phyloP scores from a whole-genome alignment of 2,113 vertebrate genomes.

The Eupsittula cactorum region DNA sequence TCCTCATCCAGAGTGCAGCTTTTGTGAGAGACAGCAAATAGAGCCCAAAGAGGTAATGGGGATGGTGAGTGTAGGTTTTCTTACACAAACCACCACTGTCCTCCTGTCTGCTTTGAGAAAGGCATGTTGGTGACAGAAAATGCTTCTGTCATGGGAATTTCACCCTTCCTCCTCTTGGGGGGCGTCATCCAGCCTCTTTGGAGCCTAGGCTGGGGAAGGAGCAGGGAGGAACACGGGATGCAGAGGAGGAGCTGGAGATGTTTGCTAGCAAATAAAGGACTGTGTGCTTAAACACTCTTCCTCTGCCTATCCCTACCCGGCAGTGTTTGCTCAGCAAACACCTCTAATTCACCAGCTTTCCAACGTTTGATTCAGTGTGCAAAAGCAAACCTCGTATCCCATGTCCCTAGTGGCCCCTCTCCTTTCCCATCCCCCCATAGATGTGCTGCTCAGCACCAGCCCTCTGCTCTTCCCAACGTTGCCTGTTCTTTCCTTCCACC shows the following conservation, averaged over 20 bases:
- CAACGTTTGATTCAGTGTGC: not conserved
- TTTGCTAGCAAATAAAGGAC: slow-evolving; percentile 68
- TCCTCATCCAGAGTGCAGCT: not conserved
- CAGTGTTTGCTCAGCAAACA: slow-evolving; percentile 78
- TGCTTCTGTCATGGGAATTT: not conserved
- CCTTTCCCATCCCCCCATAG: not conserved
- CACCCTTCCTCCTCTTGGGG: not conserved
- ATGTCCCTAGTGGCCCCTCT: not conserved
- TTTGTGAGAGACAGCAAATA: not conserved
- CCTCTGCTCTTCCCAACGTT: not conserved
- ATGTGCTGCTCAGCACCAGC: not conserved
- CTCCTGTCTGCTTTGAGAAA: not conserved
- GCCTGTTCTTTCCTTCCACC: accelerated
- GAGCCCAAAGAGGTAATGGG: not conserved
- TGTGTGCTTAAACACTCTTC: slow-evolving; percentile 59
- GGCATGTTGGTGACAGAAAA: not conserved
- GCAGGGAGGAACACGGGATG: not conserved
- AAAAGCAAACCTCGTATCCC: slow-evolving; percentile 17
- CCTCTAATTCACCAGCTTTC: slow-evolving; percentile 62
- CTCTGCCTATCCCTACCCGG: slow-evolving; percentile 46
- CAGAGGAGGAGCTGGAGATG: slow-evolving; percentile 24
- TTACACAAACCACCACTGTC: not conserved
- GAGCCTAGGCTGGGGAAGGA: not conserved
- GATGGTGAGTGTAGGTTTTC: not conserved
- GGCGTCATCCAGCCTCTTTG: not conserved